A percentile compares a stretch with the other conserved stretches of the same genome.
Evolutionary conservation across 2,888 invertebrate species (phyloP).

Genomic region (Gari tellinella): DNA sequence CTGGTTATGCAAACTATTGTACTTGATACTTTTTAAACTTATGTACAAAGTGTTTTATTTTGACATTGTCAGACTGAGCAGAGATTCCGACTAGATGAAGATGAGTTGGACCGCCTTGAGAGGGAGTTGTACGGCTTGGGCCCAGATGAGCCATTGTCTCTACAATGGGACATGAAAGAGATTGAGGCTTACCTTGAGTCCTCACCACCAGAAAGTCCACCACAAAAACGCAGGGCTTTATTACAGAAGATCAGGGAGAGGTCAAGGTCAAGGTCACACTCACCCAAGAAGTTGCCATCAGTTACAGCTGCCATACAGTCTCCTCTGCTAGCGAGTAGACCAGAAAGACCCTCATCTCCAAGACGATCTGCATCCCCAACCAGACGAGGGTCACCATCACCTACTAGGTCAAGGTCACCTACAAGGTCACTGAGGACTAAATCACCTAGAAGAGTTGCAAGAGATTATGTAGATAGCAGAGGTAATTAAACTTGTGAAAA

Average conservation of each 20-base stretch:
- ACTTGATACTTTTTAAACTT: too few species aligned
- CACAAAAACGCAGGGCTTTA: constrained; percentile 67
- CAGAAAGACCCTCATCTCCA: constrained; percentile 6
- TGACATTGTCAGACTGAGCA: constrained; percentile 42
- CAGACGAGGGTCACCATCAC: constrained; percentile 34
- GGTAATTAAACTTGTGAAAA: constrained; percentile 32
- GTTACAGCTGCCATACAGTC: constrained; percentile 40
- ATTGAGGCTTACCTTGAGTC: constrained; percentile 70
- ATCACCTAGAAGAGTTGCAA: constrained; percentile 59
- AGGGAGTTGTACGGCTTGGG: constrained; percentile 56
- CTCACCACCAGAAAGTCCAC: constrained; percentile 75
- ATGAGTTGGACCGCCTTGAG: constrained; percentile 64
- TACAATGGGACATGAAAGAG: constrained; percentile 67
- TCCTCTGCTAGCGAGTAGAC: constrained; percentile 1
- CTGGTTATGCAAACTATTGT: too few species aligned
- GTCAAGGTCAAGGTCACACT: constrained; percentile 63
- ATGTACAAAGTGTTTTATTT: too few species aligned
- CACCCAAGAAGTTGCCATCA: constrained; percentile 50
- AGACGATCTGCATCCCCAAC: constrained; percentile 20
- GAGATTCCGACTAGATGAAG: constrained; percentile 45
- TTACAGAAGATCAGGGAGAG: constrained; percentile 53
- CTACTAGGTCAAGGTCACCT: constrained; percentile 58
- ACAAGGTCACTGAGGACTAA: constrained; percentile 53
- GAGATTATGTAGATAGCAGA: constrained; percentile 55
- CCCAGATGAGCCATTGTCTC: constrained; percentile 46